Evolutionary conservation across 2,888 invertebrate genomes (phyloP), one percentile per base, ranked within the genome.

Genomic region (Dione juno): DNA sequence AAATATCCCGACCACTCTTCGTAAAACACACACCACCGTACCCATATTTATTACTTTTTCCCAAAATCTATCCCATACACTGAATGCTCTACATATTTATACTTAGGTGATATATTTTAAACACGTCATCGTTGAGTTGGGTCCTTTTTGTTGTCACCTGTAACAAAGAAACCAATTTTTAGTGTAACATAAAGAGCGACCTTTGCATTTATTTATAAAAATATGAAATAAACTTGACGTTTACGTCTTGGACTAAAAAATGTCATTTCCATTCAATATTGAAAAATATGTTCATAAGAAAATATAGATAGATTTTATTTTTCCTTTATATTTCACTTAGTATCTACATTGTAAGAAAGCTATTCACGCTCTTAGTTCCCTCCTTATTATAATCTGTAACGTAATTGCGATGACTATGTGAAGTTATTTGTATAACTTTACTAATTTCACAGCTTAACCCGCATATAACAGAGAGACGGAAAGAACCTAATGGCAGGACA

Each of bases 101-200:
- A 69, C 54, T 68, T 61, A 70, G 54, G 59, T 52, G 57, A 71
- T 73, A 72, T 70, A 67, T 72, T 74, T 75, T 71, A 73, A 74
- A 72, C 74, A 76, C 75, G 72, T 75, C 77, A 75, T 75, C 63
- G 67, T 71, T 76, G 78, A 78, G 76, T 68, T 72, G 76, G 77
- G 76, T 76, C 72, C 59, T 76, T 70, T 76, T 75, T 77, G 75
- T 70, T 74, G 75, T 76, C 78, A 85, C 84, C 89, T 88, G 88
- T 54, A 88, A 90, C 85, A 88, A 89, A 83, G 77, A 79, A 84
- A 81, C 81, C 75, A 79, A 77, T 81, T 80, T 80, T 67, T 75
- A 72, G 67, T 70, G 70, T 70, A 61, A 68, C 61, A 54, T 63
- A 75, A 73, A 71, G 73, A 71, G 69, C 71, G 72, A 67, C 70